Evolutionary conservation across 2,888 invertebrate genomes (phyloP), one percentile per base, ranked within the genome.

Genomic region (Temnothorax ravouxi): DNA sequence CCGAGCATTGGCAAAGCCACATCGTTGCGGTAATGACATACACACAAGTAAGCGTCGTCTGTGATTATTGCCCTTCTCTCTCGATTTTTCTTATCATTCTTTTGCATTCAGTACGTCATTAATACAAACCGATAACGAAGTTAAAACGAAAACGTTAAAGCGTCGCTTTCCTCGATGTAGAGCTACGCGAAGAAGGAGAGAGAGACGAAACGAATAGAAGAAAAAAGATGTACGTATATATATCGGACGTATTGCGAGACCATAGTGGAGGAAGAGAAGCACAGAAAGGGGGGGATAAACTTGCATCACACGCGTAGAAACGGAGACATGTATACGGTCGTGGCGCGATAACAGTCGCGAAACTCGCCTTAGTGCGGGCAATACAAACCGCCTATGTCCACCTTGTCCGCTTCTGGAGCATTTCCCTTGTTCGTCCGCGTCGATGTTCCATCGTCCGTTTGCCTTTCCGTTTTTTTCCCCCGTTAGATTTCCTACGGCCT

Each of bases 101-200:
- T 41, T 50, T 59, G 21, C 52, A n/a, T 62, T 66, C 8, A 66
- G 13, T 13, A 29, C 54, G 38, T 75, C 25, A 41, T 76, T 61
- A 81, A 61, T 34, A 44, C n/a, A 50, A 25, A 18, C 44, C 75
- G 84, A 84, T 84, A 75, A 82, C 66, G 25, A 66, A 56, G 59
- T 47, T 38, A 41, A 59, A 44, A 9, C 18, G 62, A 71, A 52
- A 71, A 52, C 3, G 52, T 62, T 41, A 13, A 59, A 64, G 15
- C 15, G 72, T 18, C 25, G 21, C 2, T 52, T 61, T 34, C 25
- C 52, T 21, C 21, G 8, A 8, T 21, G 21, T 38, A 15, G 29
- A 56, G 44, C 29, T 18, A 50, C 18, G 18, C 9, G 29, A 47
- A 0, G 71, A 71, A 41, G 25, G 13, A 47, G 15, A 18, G 47